Conservation (phyloP, 2,797 vertebrate species). For the Emys orbicularis region DNA sequence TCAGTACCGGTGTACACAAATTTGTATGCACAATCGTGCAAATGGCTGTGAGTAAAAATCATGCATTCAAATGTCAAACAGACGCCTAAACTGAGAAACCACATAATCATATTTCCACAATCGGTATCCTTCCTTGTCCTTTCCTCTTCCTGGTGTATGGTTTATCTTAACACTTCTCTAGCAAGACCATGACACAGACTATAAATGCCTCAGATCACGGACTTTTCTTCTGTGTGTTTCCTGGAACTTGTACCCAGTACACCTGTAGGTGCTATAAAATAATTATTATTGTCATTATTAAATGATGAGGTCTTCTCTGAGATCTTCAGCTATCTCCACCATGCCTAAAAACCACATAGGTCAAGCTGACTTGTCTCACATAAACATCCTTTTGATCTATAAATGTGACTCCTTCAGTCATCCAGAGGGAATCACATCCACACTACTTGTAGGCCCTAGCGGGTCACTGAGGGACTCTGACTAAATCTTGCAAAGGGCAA, state of each 20-base stretch:
- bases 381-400: background rate
- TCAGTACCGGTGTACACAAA: background rate
- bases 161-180: background rate
- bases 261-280: background rate
- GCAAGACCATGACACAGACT: background rate
- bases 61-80: background rate
- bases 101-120: rapidly evolving
- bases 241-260: background rate
- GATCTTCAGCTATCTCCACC: background rate
- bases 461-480: background rate
- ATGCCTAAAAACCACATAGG: background rate
- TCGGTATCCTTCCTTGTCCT: background rate
- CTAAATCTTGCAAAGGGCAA: background rate
- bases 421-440: background rate
- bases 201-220: background rate
- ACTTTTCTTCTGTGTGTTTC: background rate
- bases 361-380: background rate
- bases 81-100: background rate
- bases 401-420: background rate
- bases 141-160: background rate
- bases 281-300: background rate
- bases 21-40: background rate
- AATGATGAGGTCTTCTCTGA: background rate
- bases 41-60: background rate
- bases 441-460: background rate